Evolutionary conservation across 2,113 vertebrate species (phyloP), one percentile per base, ranked within the genome.

Genomic region (Ceyx margarethae): DNA sequence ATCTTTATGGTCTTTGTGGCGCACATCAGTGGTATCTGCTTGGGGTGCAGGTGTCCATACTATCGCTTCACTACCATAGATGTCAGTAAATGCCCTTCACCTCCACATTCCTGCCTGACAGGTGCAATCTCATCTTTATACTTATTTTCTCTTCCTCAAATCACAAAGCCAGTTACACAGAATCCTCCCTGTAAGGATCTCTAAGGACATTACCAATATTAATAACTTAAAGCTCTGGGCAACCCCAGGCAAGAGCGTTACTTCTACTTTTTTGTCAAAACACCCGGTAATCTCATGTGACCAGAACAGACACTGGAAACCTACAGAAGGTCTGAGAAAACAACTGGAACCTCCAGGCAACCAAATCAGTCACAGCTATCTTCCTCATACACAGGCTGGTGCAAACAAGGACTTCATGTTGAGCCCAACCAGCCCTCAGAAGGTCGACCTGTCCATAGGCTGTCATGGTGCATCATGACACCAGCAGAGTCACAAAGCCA

Each of bases 381-480:
- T 1, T 35, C 29, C 35, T 35, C 2, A 0, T 1, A 10, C 0
- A 1, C n/a, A 35, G 65, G 31, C 31, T 16, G 13, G 16, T 42
- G 46, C 26, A 53, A 69, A 50, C 5, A 35, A 62, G 18, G 51
- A 15, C 42, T 48, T n/a, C 3, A 1, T 10, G 35, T 23, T 10
- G 37, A 40, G 28, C 37, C 35, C 62, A 72, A 4, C 4, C 21
- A 82, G 22, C 14, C 33, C n/a, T 31, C 31, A 64, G 62, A 51
- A 4, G 2, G 25, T 9, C 18, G 2, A 50, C 37, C 33, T 12
- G 22, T 37, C 62, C 3, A 0, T 7, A 29, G 26, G 33, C 57
- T 35, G 13, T 22, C 21, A 14, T 22, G 64, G 64, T n/a, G 42
- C 42, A 21, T 31, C 5, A 1, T 1, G 6, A 35, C 20, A 26